Conservation (phyloP, 2,888 invertebrate genomes). For the Lysandra coridon region DNA sequence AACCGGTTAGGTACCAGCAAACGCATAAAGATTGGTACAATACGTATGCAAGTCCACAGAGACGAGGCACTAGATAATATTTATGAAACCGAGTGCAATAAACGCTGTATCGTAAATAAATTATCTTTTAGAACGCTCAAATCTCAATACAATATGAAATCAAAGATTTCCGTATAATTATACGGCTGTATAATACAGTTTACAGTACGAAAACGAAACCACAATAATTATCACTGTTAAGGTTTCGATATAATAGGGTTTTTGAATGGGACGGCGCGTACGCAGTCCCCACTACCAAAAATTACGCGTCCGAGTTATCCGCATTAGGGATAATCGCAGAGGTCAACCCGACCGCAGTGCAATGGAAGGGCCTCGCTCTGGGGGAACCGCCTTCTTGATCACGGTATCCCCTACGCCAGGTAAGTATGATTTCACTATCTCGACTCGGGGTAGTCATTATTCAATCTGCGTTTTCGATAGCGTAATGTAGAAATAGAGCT, state of each 20-base stretch:
- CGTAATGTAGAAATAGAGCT: conserved; percentile 40
- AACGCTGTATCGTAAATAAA: no score
- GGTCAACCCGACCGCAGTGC: conserved; percentile 58
- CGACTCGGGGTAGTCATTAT: conserved; percentile 34
- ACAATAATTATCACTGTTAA: no score
- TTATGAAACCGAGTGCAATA: no score
- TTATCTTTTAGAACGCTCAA: no score
- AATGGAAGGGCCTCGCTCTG: conserved; percentile 55
- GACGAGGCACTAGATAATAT: no score
- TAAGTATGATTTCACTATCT: conserved; percentile 47
- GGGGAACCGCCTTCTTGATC: conserved; percentile 58
- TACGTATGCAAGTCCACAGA: no score
- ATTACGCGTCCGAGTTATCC: conserved; percentile 58
- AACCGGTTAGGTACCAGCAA: no score
- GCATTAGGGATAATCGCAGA: conserved; percentile 57
- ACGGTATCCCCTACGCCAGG: conserved; percentile 59
- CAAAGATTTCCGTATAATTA: no score
- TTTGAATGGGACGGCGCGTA: conserved; percentile 52
- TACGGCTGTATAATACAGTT: no score
- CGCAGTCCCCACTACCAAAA: conserved; percentile 59
- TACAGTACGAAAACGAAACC: no score
- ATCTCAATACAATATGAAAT: neutral
- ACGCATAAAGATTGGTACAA: no score
- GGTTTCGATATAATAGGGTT: neutral
- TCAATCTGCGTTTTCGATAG: conserved; percentile 42